Evolutionary conservation across 2,888 invertebrate genomes (phyloP), one percentile per base, ranked within the genome.

Genomic region (Campaea margaritaria): DNA sequence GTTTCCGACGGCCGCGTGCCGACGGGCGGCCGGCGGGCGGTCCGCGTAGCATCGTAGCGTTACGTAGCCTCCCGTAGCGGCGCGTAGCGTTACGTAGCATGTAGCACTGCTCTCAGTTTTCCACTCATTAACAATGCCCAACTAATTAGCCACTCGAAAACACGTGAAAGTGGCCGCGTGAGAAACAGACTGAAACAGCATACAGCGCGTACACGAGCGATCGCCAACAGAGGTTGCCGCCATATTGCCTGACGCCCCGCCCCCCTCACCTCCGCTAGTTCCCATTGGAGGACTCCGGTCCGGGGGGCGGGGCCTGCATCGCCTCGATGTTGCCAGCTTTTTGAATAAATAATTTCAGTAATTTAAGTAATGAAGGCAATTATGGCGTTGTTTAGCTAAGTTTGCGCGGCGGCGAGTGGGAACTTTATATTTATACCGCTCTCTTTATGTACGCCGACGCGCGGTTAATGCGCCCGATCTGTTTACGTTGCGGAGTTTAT

Each of bases 331-430:
- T 92, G 91, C 91, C 91, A 92, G 91, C 89, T 92, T 92, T 92
- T 90, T 92, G 92, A 92, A 92, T 92, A 92, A 92, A 92, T 92
- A 92, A 92, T 92, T 92, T 92, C 89, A 89, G 91, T 92, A 92
- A 92, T 92, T 92, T 92, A 92, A 92, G 92, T 92, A 92, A 92
- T 92, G 92, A 92, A 92, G 92, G 92, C 91, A 92, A 92, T 92
- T 92, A 92, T 91, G 92, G 92, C 91, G 91, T 91, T 92, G 92
- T 92, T 92, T 92, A 92, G 92, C 91, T 92, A 92, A 92, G 92
- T 91, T 92, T 87, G 91, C 89, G 91, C 88, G 88, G 88, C 87
- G 83, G 87, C 87, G 87, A 85, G 85, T 85, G 87, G 84, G 88
- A 91, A 92, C 91, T 92, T 91, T 92, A 92, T 92, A 91, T 91